These are phyloP conservation scores for Potamilus streckersoni DNA, from an alignment of 1,140 invertebrate genomes.

Conservation along the genomic window DNA sequence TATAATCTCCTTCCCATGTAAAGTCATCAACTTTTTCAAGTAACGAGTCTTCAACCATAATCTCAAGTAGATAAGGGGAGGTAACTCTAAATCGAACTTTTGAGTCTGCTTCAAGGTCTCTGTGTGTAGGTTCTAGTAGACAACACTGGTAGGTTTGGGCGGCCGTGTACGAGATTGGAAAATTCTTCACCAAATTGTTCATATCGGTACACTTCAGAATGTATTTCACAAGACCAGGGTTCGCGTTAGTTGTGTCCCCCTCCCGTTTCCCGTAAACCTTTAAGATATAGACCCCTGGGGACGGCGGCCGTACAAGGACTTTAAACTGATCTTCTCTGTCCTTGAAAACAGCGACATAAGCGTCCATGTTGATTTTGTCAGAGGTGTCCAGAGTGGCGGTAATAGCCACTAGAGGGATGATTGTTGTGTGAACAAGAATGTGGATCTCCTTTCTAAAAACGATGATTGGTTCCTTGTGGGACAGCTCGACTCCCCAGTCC, in stretches of 20 bases:
- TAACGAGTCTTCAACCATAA: slow-evolving; percentile 17
- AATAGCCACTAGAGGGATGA: slow-evolving; percentile 28
- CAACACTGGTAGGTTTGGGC: slow-evolving; percentile 30
- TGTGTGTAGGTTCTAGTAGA: slow-evolving; percentile 26
- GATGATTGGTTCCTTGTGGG: slow-evolving; percentile 30
- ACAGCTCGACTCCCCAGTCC: slow-evolving; percentile 32
- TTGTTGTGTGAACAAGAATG: slow-evolving; percentile 33
- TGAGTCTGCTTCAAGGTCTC: slow-evolving; percentile 29
- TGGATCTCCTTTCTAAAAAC: slow-evolving; percentile 31
- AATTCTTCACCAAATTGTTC: slow-evolving; percentile 29
- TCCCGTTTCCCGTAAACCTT: slow-evolving; percentile 29
- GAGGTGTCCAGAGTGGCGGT: slow-evolving; percentile 29
- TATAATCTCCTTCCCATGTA: slow-evolving; percentile 28
- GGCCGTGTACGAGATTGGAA: slow-evolving; percentile 29
- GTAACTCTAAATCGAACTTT: slow-evolving; percentile 26
- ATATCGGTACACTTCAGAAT: slow-evolving; percentile 33
- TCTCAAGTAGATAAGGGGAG: slow-evolving; percentile 22
- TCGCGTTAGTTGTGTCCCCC: slow-evolving; percentile 16
- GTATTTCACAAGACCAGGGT: slow-evolving; percentile 28
- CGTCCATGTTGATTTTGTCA: slow-evolving; percentile 32
- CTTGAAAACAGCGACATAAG: slow-evolving; percentile 26
- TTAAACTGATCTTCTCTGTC: slow-evolving; percentile 31
- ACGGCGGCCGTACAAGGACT: slow-evolving; percentile 24
- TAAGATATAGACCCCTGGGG: slow-evolving; percentile 26
- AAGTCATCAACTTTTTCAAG: slow-evolving; percentile 32